Base-by-base conservation (phyloP, 2,888 invertebrate species). In the Nemotelus pantherinus region DNA sequence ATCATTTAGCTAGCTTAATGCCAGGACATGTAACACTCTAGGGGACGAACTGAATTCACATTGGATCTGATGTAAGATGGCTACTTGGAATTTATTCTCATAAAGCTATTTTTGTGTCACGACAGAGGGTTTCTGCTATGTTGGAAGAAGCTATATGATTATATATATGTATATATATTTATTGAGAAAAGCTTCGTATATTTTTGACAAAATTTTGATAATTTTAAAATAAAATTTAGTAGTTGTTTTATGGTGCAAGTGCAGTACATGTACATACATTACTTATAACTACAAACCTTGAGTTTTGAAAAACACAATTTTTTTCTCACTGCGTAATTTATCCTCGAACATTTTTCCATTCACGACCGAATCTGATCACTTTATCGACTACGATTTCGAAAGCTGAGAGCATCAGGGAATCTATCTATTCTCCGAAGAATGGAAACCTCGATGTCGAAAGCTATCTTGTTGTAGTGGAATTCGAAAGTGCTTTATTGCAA, bases 401-500 rank as follows among this genome's bases (percentile, higher is more conserved):
- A 43, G 63, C 43, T 63, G 63, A 63, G 43, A 63, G 63, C 43
- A 43, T 43, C 39, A 25, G 43, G 25, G 9, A 43, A 63, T 5
- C 3, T 63, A 53, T 53, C 53, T 53, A 53, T 53, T 53, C 10
- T 6, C 53, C 6, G 7, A 53, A 53, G 53, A 53, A 53, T 53
- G 10, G 53, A 53, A 7, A 7, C 53, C 53, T 53, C 53, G 53
- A 53, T 53, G 10, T 53, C 53, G 25, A 25, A 25, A 25, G 25
- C 53, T 10, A 10, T 53, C 7, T 10, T 53, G 63, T 43, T 63
- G 41, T 41, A 55, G 63, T 43, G 47, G 10, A 63, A 74, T 60
- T 74, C 63, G 48, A 44, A 48, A 57, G 74, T 74, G 74, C 74
- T 74, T 74, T 74, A 74, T 74, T 48, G 74, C 74, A 74, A 74